Conservation (phyloP, 2,113 vertebrate species). For the Cervus canadensis region DNA sequence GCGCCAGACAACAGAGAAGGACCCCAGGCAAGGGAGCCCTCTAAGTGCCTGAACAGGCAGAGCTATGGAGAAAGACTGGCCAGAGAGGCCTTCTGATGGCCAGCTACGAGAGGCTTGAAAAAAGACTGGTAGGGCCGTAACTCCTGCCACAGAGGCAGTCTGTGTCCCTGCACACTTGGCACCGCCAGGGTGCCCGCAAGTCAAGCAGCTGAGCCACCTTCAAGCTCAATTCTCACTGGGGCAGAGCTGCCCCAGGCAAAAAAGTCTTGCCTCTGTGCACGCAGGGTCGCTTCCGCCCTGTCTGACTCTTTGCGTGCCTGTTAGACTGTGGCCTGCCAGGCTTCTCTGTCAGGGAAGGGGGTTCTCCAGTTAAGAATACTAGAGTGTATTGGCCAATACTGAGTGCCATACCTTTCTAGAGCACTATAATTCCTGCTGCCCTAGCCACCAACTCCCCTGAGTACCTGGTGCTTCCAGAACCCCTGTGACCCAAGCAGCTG, state of each 20-base stretch:
- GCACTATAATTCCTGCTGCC: not conserved
- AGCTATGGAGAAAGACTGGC: not conserved
- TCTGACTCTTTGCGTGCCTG: not conserved
- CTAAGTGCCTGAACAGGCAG: accelerated
- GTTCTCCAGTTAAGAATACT: not conserved
- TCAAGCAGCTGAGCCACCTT: not conserved
- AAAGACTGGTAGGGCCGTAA: not conserved
- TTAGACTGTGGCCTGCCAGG: not conserved
- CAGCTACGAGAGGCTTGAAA: not conserved
- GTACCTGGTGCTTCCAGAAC: not conserved
- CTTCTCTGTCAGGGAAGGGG: not conserved
- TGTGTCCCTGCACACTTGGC: not conserved
- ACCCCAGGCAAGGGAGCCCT: not conserved
- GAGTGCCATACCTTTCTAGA: not conserved
- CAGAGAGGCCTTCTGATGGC: not conserved
- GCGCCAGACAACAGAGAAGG: accelerated
- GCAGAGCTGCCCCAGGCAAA: not conserved
- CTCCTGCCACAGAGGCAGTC: not conserved
- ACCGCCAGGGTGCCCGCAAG: not conserved
- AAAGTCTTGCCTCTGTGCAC: not conserved
- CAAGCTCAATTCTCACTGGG: not conserved
- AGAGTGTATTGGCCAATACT: not conserved
- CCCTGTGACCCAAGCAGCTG: not conserved
- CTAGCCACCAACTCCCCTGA: not conserved
- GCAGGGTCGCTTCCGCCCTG: not conserved